Percentiles rank a stretch among this genome's conserved stretches.
Evolutionary conservation across 2,888 invertebrate species (phyloP).

Genomic region (Chymomyza procnemis): DNA sequence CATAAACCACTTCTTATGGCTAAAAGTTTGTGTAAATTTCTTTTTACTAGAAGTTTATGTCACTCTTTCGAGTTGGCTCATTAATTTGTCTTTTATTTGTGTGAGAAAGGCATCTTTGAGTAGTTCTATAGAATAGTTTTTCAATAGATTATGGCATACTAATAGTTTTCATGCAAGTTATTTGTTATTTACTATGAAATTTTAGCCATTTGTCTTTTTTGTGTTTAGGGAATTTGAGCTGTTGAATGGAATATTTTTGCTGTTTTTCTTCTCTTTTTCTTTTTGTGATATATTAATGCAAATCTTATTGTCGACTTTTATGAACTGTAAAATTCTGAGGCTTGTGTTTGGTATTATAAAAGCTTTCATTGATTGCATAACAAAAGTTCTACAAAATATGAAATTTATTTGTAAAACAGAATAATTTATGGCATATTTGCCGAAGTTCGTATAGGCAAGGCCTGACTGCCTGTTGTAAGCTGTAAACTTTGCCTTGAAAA

Average conservation of each 20-base stretch:
- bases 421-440: no score
- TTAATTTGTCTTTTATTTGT: not conserved
- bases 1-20: not conserved
- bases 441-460: no score
- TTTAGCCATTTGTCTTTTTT: not conserved
- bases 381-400: not conserved
- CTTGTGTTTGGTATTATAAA: not conserved
- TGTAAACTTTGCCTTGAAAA: no score
- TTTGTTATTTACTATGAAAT: not conserved
- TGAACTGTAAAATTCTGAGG: not conserved
- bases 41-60: not conserved
- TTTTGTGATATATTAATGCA: not conserved
- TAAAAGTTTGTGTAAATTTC: not conserved
- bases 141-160: not conserved
- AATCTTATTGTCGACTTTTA: not conserved
- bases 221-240: not conserved
- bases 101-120: not conserved
- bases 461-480: no score
- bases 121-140: not conserved
- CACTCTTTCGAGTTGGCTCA: not conserved
- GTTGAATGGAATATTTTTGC: not conserved
- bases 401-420: no score
- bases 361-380: not conserved
- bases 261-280: no score
- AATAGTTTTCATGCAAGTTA: not conserved